Conservation (phyloP, 1,140 invertebrate genomes). For the Trichonephila clavata region DNA sequence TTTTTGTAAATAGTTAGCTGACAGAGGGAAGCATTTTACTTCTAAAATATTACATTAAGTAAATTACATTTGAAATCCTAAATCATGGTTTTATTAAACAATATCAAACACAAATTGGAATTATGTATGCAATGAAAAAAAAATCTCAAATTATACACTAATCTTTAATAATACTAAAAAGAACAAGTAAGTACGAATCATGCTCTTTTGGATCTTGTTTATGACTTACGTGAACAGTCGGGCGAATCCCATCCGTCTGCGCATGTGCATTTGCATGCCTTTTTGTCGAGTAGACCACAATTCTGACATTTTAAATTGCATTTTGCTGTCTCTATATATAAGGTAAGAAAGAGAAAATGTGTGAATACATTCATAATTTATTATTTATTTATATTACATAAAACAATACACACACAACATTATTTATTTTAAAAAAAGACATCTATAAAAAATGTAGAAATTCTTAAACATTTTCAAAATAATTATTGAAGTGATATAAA, state of each 20-base stretch:
- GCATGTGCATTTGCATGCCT: conserved; percentile 23
- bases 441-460: too few species aligned
- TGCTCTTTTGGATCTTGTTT: too few species aligned
- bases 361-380: background rate
- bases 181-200: background rate
- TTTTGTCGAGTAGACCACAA: conserved; percentile 38
- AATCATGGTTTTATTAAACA: background rate
- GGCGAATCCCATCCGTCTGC: conserved; percentile 56
- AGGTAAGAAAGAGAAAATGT: background rate
- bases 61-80: background rate
- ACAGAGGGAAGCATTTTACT: too few species aligned
- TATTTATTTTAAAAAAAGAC: too few species aligned
- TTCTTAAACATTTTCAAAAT: background rate
- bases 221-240: conserved; percentile 61
- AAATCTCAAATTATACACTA: background rate
- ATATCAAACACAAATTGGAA: background rate
- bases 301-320: conserved; percentile 69
- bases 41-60: too few species aligned
- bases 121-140: background rate
- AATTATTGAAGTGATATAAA: background rate
- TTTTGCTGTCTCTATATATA: background rate
- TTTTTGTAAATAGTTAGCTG: too few species aligned
- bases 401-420: background rate
- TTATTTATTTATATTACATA: background rate
- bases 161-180: background rate